Evolutionary conservation across 2,797 vertebrate species (phyloP), one percentile per base, ranked within the genome.

Genomic region (Chaetophractus vellerosus): DNA sequence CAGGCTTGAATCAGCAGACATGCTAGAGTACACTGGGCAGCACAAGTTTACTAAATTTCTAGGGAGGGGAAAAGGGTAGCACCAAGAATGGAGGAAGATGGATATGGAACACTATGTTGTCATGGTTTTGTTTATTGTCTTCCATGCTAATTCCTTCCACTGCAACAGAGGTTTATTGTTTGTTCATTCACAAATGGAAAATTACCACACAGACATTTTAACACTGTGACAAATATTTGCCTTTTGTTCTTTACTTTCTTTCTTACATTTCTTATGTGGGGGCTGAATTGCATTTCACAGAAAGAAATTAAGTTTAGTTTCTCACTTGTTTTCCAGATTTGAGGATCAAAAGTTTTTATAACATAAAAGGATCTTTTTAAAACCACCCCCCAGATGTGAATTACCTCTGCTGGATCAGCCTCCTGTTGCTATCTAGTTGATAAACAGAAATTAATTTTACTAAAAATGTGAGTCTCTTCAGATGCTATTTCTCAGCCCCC

Each of bases 311-410:
- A 55, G 23, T 80, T 78, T 79, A 15, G 3, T 57, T 93, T 85
- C 68, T 95, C 36, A n/a, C 38, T 88, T 85, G 69, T 57, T 80
- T 88, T 80, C 78, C 33, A 33, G n/a, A 64, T n/a, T 64, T 28
- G 61, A 36, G n/a, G 19, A n/a, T 11, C n/a, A 33, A 36, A 63
- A 15, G 23, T 5, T 31, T 3, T 91, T 48, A 38, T 55, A 76
- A 38, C 26, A 66, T n/a, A 89, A 82, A 82, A 33, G 74, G 19
- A 41, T 48, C 8, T 81, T 81, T 90, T 74, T 28, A 68, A 82
- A 91, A 81, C 26, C 24, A 63, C 33, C 15, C 80, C 55, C 28
- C 74, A 41, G 10, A 68, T 52, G 76, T 61, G 64, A 83, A 72
- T 72, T 57, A 63, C 26, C 45, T 59, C 63, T 93, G 74, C 41